These are phyloP conservation scores for Apis dorsata DNA, from an alignment of 1,140 invertebrate species.

Conservation along the genomic window DNA sequence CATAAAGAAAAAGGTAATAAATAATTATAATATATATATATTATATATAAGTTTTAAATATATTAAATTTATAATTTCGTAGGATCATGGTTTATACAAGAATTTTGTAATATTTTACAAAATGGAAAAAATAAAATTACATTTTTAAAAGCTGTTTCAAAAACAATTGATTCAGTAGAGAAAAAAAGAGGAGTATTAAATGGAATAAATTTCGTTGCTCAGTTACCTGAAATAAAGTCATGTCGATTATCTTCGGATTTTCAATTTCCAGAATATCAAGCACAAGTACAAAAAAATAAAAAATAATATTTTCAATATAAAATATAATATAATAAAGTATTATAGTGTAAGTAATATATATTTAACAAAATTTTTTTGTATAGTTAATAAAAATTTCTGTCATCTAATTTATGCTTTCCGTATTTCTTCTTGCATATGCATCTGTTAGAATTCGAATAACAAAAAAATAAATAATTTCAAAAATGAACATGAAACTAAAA, in stretches of 20 bases:
- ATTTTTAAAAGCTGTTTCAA: slow-evolving; percentile 17
- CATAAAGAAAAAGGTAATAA: slow-evolving; percentile 59
- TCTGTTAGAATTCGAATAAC: slow-evolving; percentile 79
- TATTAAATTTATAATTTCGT: slow-evolving; percentile 7
- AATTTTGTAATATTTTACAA: slow-evolving; percentile 62
- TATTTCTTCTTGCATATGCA: slow-evolving; percentile 29
- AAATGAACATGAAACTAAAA: slow-evolving; percentile 85
- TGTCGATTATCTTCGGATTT: slow-evolving; percentile 51
- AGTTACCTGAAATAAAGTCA: slow-evolving; percentile 49
- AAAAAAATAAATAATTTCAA: slow-evolving; percentile 85
- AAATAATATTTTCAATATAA: neutral
- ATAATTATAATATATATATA: neutral
- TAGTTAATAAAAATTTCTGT: slow-evolving; percentile 4
- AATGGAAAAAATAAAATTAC: slow-evolving; percentile 23
- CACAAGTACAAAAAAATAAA: neutral
- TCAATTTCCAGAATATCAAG: slow-evolving; percentile 30
- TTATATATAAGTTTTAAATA: neutral
- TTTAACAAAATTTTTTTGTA: neutral
- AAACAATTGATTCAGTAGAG: slow-evolving; percentile 45
- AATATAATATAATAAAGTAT: too few species aligned
- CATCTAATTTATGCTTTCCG: neutral
- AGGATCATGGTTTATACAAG: slow-evolving; percentile 71
- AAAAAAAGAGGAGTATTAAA: slow-evolving; percentile 38
- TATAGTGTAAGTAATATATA: too few species aligned
- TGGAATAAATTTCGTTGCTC: slow-evolving; percentile 19